A percentile compares a stretch with the other conserved stretches of the same genome.
Evolutionary conservation across 2,888 invertebrate species (phyloP).

Genomic region (Candidula unifasciata): DNA sequence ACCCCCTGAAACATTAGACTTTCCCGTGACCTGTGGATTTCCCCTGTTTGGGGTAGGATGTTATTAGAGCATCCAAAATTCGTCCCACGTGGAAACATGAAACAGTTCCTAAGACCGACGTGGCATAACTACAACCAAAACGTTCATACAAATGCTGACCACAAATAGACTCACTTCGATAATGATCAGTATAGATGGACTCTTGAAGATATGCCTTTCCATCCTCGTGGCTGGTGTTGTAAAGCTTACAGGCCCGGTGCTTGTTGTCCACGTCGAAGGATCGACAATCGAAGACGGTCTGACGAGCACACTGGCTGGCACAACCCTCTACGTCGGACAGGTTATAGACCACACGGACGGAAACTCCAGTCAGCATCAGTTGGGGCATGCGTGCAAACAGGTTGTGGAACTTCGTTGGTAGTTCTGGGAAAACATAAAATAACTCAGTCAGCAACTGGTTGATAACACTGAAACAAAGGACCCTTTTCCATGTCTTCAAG

Average conservation of each 20-base stretch:
- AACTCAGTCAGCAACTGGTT: no score
- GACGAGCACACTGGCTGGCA: constrained; percentile 63
- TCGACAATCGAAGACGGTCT: constrained; percentile 71
- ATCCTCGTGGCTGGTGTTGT: constrained; percentile 70
- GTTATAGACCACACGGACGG: constrained; percentile 64
- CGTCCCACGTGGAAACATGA: background rate
- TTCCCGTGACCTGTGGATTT: no score
- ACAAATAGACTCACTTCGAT: constrained; percentile 72
- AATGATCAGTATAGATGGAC: constrained; percentile 69
- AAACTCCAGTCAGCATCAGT: constrained; percentile 63
- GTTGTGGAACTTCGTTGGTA: constrained; percentile 55
- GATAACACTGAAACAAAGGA: no score
- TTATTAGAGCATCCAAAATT: no score
- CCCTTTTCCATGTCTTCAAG: no score
- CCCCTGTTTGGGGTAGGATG: no score
- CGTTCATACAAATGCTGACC: no score
- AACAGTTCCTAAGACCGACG: background rate
- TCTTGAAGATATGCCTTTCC: constrained; percentile 66
- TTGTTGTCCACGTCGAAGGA: constrained; percentile 74
- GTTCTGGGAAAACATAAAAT: constrained; percentile 42
- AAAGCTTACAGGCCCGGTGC: constrained; percentile 64
- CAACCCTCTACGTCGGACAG: constrained; percentile 65
- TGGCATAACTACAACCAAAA: no score
- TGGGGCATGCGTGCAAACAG: constrained; percentile 68
- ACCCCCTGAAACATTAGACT: no score